Conservation (phyloP, 2,797 vertebrate genomes). For the Hoplostethus mediterraneus region DNA sequence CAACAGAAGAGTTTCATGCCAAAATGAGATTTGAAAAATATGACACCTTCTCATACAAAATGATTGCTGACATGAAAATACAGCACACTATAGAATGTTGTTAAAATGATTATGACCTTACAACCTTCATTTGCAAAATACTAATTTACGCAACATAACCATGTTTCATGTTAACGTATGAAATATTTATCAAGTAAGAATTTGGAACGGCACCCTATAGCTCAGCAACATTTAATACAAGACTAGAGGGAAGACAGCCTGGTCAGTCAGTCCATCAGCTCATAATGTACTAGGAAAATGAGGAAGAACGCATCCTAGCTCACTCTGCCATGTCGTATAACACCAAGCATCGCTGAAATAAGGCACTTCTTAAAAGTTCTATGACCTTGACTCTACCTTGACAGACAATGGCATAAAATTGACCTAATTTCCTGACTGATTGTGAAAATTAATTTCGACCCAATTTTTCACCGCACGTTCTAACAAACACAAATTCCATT, state of each 20-base stretch:
- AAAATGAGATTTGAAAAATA: too few species aligned
- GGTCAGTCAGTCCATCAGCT: not conserved
- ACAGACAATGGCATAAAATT: slow-evolving; percentile 10
- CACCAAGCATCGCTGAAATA: not conserved
- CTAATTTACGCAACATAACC: not conserved
- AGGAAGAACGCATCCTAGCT: slow-evolving; percentile 13
- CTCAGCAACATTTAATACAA: not conserved
- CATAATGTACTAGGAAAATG: not conserved
- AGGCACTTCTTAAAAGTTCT: slow-evolving; percentile 26
- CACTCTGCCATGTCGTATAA: not conserved
- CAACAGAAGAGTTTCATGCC: not conserved
- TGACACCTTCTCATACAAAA: too few species aligned
- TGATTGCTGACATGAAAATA: too few species aligned
- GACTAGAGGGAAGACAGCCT: not conserved
- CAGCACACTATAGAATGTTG: not conserved
- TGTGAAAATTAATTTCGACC: slow-evolving; percentile 23
- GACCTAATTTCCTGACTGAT: slow-evolving; percentile 41
- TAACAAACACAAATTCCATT: slow-evolving; percentile 44
- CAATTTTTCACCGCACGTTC: slow-evolving; percentile 7
- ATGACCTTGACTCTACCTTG: slow-evolving; percentile 55
- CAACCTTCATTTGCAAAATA: not conserved
- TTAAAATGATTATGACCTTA: not conserved
- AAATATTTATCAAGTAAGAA: not conserved
- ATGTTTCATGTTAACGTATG: not conserved
- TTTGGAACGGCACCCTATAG: not conserved